Conservation (phyloP, 2,797 vertebrate species). For the Brachymystax lenok region DNA sequence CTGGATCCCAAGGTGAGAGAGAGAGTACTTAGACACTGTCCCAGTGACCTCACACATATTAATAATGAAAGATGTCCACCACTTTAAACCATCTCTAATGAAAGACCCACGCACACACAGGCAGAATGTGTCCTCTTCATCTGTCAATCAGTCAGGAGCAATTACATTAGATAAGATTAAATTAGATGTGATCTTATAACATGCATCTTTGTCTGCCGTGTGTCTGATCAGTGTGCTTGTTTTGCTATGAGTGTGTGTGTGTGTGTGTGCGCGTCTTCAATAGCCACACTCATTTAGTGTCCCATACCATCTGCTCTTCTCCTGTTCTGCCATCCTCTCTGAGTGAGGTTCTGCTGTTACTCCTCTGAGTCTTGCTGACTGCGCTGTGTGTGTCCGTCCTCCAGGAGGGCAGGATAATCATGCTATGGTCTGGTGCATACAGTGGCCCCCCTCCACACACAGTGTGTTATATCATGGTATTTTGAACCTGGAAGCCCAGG, state of each 20-base stretch:
- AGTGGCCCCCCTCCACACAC: slow-evolving; percentile 22
- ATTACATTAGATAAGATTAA: slow-evolving; percentile 59
- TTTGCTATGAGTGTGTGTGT: neutral
- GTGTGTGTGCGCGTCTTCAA: neutral
- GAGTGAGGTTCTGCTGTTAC: neutral
- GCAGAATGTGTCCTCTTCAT: slow-evolving; percentile 19
- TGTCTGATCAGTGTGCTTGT: slow-evolving; percentile 4
- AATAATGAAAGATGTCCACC: slow-evolving; percentile 17
- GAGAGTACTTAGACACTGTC: too few relatives aligned
- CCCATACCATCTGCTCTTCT: too few relatives aligned
- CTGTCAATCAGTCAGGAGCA: slow-evolving; percentile 31
- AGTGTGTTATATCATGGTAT: slow-evolving; percentile 19
- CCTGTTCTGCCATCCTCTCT: neutral
- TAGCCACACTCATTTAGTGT: neutral
- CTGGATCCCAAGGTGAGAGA: slow-evolving; percentile 89
- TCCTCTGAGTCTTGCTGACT: neutral
- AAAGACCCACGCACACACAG: neutral
- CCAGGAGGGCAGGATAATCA: neutral
- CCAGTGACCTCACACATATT: neutral
- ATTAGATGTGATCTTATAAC: slow-evolving; percentile 42
- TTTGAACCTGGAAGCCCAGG: slow-evolving; percentile 46
- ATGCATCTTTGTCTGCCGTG: slow-evolving; percentile 43
- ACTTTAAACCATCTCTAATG: neutral
- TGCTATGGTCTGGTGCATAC: neutral
- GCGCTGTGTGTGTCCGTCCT: slow-evolving; percentile 21